These are phyloP conservation scores for Pristionchus entomophagus DNA, from an alignment of 2,888 invertebrate genomes.

Conservation along the genomic window DNA sequence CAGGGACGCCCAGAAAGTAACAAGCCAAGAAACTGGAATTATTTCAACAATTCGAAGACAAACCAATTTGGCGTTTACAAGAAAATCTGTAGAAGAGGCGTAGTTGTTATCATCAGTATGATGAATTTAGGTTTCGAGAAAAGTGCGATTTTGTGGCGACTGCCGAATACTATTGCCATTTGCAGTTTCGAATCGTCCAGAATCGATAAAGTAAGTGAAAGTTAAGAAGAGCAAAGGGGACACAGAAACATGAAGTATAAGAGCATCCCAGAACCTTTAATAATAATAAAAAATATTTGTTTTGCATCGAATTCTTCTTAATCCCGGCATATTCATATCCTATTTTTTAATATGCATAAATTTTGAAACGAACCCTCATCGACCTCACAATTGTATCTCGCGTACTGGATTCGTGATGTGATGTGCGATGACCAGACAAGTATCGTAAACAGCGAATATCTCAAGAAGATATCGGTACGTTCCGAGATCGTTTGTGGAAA, in stretches of 20 bases:
- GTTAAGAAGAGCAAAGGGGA: neutral
- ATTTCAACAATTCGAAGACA: too few relatives aligned
- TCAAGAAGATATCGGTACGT: neutral
- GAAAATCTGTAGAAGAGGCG: neutral
- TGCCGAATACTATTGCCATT: neutral
- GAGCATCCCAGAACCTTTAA: neutral
- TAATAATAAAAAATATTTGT: neutral
- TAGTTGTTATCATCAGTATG: neutral
- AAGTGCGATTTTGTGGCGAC: neutral
- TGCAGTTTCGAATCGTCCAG: neutral
- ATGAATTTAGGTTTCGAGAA: neutral
- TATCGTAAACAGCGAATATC: neutral
- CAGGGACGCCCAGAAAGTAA: neutral
- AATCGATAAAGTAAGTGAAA: slow-evolving; percentile 13
- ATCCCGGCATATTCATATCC: neutral
- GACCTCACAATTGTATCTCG: too few relatives aligned
- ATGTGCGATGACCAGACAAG: neutral
- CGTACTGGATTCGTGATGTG: neutral
- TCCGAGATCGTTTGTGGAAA: neutral
- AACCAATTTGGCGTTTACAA: neutral
- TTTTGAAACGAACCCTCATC: too few relatives aligned
- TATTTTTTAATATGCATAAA: neutral
- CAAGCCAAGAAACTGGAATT: neutral
- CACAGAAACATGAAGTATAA: neutral
- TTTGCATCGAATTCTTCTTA: neutral